Evolutionary conservation across 1,140 invertebrate genomes (phyloP), one percentile per base, ranked within the genome.

Genomic region (Cyphomyrmex costatus): DNA sequence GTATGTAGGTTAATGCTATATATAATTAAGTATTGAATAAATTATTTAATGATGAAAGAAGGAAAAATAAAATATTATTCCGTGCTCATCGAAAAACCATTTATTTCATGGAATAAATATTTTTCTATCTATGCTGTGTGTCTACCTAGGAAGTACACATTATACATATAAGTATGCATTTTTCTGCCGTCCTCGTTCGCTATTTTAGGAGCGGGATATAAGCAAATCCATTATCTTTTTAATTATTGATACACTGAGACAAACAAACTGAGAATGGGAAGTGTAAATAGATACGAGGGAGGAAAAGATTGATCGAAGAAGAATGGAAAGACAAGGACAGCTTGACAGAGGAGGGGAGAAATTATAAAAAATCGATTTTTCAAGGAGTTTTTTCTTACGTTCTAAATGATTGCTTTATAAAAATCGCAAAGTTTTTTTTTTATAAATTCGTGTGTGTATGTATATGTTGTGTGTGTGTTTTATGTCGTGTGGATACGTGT

Each of bases 81-180:
- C 30, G 61, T 83, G n/a, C 80, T 93, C 91, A 82, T 92, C 90
- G 89, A 93, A 93, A 94, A 94, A 93, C 91, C 92, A 91, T 94
- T 94, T 93, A 94, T 93, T 94, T 94, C 88, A 91, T 93, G 90
- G 93, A 94, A 94, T 94, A 94, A 94, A 94, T 94, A 94, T 94
- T 93, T 88, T 92, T 93, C 91, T 94, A 94, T 93, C 93, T 93
- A 94, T 93, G 88, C 90, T 90, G 65, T 68, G 42, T 68, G 79
- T 92, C 93, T 94, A 94, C 91, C 93, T 94, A 92, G 89, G 88
- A 94, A 94, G 92, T 94, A 94, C 92, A 94, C 93, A 92, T 93
- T 94, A 92, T 92, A 93, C 91, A 92, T 93, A 94, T 94, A 94
- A 94, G 91, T 93, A 93, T 91, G 88, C 88, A 92, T 92, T 89